phyloP scores from a whole-genome alignment of 2,797 vertebrate genomes.

The Gambelia wislizenii region DNA sequence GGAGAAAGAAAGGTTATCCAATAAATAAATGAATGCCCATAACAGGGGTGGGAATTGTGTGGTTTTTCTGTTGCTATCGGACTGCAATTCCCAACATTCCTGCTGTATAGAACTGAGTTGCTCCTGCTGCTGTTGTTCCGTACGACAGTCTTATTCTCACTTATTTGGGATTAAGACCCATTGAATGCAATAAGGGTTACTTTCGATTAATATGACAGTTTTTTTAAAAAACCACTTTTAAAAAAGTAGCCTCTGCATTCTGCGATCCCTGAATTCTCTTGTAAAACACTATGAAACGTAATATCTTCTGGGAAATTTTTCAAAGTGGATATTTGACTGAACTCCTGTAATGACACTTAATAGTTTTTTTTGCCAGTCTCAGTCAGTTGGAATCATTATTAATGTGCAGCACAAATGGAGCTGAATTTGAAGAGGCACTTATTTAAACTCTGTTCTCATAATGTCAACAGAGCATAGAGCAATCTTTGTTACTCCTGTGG shows the following conservation, averaged over 20 bases:
- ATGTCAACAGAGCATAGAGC: constrained; percentile 50
- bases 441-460: constrained; percentile 63
- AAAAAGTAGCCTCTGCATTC: constrained; percentile 39
- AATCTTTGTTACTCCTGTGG: constrained; percentile 47
- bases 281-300: constrained; percentile 57
- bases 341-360: constrained; percentile 68
- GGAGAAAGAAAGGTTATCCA: no score
- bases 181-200: not conserved
- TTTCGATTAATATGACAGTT: not conserved
- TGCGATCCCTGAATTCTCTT: constrained; percentile 19
- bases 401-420: constrained; percentile 61
- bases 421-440: constrained; percentile 60
- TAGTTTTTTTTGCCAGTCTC: constrained; percentile 59
- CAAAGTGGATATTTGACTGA: constrained; percentile 54
- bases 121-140: not conserved
- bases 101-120: no score
- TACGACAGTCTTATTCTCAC: not conserved
- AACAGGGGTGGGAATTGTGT: no score
- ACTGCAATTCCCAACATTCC: no score
- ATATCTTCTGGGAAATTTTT: constrained; percentile 56
- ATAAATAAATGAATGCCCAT: no score
- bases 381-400: constrained; percentile 66
- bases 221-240: not conserved
- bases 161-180: not conserved
- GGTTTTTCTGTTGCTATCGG: no score